Conservation (phyloP, 2,888 invertebrate genomes). For the Caradrina clavipalpis region DNA sequence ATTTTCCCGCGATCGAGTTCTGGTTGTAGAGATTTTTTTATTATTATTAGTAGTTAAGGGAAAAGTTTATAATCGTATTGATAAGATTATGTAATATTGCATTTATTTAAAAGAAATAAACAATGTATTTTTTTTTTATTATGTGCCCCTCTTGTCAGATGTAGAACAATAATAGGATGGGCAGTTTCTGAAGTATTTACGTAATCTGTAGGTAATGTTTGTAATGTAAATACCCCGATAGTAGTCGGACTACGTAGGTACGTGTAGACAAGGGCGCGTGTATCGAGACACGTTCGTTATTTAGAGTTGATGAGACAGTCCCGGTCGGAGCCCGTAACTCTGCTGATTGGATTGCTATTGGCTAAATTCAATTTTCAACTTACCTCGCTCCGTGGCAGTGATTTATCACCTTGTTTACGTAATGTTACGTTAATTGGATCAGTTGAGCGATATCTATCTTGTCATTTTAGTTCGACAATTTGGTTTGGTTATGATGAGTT, state of each 20-base stretch:
- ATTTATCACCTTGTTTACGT: constrained; percentile 48
- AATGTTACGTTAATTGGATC: constrained; percentile 41
- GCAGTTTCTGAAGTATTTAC: too few species aligned
- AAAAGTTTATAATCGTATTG: too few species aligned
- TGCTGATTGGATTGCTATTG: constrained; percentile 65
- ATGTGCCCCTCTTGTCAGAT: too few species aligned
- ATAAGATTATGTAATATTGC: too few species aligned
- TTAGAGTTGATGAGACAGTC: constrained; percentile 43
- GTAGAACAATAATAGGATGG: too few species aligned
- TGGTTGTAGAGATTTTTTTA: too few species aligned
- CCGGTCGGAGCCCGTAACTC: constrained; percentile 60
- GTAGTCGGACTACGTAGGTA: constrained; percentile 34
- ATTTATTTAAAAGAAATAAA: too few species aligned
- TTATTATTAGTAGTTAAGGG: not conserved
- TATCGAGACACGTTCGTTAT: constrained; percentile 47
- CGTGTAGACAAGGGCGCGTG: constrained; percentile 41
- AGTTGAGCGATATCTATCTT: constrained; percentile 8
- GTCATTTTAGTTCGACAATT: constrained; percentile 10
- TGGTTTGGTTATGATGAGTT: not conserved
- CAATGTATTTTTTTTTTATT: too few species aligned
- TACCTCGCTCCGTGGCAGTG: constrained; percentile 38
- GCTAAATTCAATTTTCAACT: constrained; percentile 62
- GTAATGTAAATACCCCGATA: constrained; percentile 11
- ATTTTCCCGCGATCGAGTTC: not conserved
- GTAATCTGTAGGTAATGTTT: not conserved